Evolutionary conservation across 2,113 vertebrate species (phyloP).

Genomic region (Chaetops frenatus): DNA sequence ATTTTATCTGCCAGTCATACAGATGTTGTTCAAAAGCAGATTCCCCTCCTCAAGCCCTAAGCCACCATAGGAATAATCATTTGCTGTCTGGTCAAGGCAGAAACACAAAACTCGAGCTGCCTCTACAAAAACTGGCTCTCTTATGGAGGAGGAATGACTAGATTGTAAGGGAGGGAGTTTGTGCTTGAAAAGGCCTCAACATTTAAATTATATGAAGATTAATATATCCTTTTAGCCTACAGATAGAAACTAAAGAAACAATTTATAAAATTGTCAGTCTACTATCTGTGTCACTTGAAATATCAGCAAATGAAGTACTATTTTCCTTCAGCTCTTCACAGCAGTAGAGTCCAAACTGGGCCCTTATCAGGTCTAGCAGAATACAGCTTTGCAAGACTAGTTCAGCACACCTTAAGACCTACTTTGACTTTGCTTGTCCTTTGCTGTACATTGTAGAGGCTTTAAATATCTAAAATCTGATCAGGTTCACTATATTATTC

Average conservation of each 20-base stretch:
- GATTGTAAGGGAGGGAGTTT: neutral
- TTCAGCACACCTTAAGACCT: neutral
- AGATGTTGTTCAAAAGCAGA: neutral
- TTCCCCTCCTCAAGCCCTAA: neutral
- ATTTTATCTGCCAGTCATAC: neutral
- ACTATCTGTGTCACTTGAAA: neutral
- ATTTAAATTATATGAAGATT: neutral
- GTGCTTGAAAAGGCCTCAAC: neutral
- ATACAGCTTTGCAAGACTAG: neutral
- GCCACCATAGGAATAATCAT: neutral
- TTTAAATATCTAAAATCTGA: neutral
- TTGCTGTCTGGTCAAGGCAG: neutral
- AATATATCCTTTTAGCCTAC: too few relatives aligned
- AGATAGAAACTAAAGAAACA: too few relatives aligned
- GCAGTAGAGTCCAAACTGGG: neutral
- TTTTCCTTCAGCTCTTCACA: neutral
- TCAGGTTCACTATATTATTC: neutral
- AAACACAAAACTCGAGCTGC: neutral
- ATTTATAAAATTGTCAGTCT: neutral
- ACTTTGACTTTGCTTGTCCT: neutral
- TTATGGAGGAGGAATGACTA: neutral
- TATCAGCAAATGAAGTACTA: rapidly evolving
- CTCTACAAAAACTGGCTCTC: neutral
- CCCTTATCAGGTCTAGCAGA: neutral
- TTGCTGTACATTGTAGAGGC: neutral